Conservation (phyloP, 92 coral and sea anemone species). For the Metridium senile region DNA sequence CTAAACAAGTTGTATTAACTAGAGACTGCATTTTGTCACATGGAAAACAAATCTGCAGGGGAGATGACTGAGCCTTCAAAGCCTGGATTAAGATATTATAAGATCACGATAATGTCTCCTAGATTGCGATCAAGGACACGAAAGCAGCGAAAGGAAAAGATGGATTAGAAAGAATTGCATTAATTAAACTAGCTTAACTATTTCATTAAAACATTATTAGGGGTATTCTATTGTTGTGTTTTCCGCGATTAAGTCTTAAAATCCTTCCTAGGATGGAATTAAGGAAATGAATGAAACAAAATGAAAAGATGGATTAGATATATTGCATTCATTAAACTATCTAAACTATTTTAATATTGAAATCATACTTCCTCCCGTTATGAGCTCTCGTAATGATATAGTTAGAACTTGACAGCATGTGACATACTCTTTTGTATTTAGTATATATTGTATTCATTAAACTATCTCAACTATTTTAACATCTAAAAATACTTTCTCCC, state of each 20-base stretch:
- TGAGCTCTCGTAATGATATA: too few relatives aligned
- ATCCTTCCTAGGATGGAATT: too few relatives aligned
- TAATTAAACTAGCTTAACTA: slow-evolving; percentile 1
- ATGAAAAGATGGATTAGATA: not conserved
- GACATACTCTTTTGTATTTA: too few relatives aligned
- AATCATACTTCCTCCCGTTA: too few relatives aligned
- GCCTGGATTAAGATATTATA: slow-evolving; percentile 33
- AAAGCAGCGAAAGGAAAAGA: not conserved
- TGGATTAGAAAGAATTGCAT: slow-evolving; percentile 1
- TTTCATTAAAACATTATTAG: not conserved
- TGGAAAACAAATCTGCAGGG: slow-evolving; percentile 17
- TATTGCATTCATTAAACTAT: not conserved
- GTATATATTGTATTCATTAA: too few relatives aligned
- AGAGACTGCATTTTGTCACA: slow-evolving; percentile 19
- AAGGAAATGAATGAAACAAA: slow-evolving; percentile 26
- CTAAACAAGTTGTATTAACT: not conserved
- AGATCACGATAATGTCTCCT: slow-evolving; percentile 37
- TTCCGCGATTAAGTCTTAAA: too few relatives aligned
- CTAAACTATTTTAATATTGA: too few relatives aligned
- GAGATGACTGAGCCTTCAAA: slow-evolving; percentile 5
- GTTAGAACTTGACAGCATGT: too few relatives aligned
- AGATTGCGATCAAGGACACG: slow-evolving; percentile 27
- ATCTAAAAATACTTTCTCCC: too few relatives aligned
- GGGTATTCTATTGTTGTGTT: slow-evolving; percentile 8
- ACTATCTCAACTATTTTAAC: too few relatives aligned